Percentiles rank a stretch among this genome's conserved stretches.
Conservation (phyloP, 2,113 vertebrate genomes). For the Mormyrus lacerda region DNA sequence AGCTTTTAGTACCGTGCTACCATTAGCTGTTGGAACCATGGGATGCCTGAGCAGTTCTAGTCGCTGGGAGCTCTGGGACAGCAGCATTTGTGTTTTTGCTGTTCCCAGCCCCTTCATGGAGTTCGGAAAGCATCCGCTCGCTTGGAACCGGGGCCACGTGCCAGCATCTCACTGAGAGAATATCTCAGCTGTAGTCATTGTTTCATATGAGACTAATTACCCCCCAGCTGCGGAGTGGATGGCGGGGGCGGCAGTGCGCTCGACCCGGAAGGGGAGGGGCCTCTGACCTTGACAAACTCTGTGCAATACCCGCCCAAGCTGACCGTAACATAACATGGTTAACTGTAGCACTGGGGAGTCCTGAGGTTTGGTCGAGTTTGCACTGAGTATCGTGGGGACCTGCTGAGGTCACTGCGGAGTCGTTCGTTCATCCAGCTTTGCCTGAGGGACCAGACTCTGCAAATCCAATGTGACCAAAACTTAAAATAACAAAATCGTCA, state of each 20-base stretch:
- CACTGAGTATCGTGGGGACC: background rate
- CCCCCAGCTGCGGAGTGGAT: background rate
- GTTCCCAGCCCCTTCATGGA: background rate
- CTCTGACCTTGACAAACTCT: background rate
- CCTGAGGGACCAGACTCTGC: background rate
- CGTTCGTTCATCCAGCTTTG: background rate
- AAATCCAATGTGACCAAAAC: background rate
- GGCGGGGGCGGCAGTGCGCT: too few species aligned
- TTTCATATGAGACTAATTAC: background rate
- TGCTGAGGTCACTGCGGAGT: background rate
- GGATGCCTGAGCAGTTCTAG: background rate
- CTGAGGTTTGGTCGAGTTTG: background rate
- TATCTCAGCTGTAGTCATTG: background rate
- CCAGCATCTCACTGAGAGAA: background rate
- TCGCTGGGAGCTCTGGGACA: background rate
- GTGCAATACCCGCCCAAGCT: background rate
- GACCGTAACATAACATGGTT: background rate
- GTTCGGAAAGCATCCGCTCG: background rate
- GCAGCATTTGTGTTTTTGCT: background rate
- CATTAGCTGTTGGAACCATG: background rate
- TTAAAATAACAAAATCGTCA: background rate
- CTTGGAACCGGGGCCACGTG: background rate
- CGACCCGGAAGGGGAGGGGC: background rate
- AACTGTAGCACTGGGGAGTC: background rate
- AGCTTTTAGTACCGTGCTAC: background rate